These are phyloP conservation scores for Petrolisthes manimaculis DNA, from an alignment of 2,888 invertebrate genomes.

Conservation along the genomic window DNA sequence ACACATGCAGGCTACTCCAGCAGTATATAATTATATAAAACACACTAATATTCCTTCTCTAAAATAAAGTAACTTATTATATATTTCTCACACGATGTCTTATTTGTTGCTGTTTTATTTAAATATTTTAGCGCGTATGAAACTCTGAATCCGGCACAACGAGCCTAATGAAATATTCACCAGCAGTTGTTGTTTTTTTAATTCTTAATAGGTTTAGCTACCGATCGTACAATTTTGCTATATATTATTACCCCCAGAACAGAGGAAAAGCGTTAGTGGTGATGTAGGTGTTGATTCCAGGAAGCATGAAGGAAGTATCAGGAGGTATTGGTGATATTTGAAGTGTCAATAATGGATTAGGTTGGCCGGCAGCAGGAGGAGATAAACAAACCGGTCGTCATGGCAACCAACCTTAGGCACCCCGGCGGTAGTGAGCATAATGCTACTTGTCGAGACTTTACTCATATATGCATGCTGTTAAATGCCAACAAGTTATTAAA, in stretches of 20 bases:
- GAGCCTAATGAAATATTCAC: background rate
- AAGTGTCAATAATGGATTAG: conserved; percentile 18
- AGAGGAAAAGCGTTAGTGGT: no score
- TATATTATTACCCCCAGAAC: no score
- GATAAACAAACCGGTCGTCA: conserved; percentile 9
- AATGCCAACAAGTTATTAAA: background rate
- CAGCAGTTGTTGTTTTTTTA: background rate
- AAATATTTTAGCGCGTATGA: background rate
- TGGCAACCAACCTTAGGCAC: background rate
- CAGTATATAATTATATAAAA: no score
- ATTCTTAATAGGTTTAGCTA: background rate
- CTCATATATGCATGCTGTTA: background rate
- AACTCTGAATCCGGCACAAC: background rate
- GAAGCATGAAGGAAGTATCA: conserved; percentile 11
- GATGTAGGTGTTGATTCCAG: background rate
- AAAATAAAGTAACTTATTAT: no score
- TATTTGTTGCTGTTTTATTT: background rate
- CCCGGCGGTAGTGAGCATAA: background rate
- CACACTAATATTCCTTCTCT: no score
- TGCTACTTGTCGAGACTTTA: background rate
- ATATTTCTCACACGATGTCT: no score
- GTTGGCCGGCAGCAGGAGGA: background rate
- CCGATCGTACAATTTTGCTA: no score
- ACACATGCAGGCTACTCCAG: no score
- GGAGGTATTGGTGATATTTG: conserved; percentile 15